phyloP scores from a whole-genome alignment of 2,888 invertebrate species.

The Cryptocephalus moraei region DNA sequence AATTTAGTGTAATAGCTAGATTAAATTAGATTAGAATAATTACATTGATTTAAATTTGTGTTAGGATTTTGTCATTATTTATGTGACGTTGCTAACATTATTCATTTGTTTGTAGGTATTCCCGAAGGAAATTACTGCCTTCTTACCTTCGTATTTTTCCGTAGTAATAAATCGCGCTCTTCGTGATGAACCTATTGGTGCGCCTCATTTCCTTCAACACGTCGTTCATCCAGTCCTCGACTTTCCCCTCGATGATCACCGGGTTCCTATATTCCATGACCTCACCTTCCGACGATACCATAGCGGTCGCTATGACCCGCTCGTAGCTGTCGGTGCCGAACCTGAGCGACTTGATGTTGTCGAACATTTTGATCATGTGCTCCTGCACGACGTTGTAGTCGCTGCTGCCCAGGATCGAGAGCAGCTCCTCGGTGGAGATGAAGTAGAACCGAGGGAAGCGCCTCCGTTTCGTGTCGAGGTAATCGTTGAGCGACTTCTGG shows the following conservation, averaged over 20 bases:
- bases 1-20: too few relatives aligned
- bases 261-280: constrained; percentile 68
- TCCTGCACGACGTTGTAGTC: constrained; percentile 79
- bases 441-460: constrained; percentile 89
- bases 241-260: constrained; percentile 67
- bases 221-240: constrained; percentile 88
- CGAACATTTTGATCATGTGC: constrained; percentile 94
- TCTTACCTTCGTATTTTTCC: constrained; percentile 51
- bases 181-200: constrained; percentile 74
- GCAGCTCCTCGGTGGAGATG: constrained; percentile 84
- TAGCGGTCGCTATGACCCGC: constrained; percentile 61
- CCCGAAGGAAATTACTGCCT: too few relatives aligned
- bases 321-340: constrained; percentile 57
- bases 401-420: constrained; percentile 81
- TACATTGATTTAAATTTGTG: too few relatives aligned
- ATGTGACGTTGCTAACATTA: too few relatives aligned
- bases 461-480: constrained; percentile 76
- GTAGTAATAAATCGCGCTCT: constrained; percentile 80
- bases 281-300: constrained; percentile 84
- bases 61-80: too few relatives aligned
- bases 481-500: constrained; percentile 85
- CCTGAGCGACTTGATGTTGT: constrained; percentile 71
- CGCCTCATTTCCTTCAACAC: constrained; percentile 75
- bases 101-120: too few relatives aligned
- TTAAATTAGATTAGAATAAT: too few relatives aligned